Evolutionary conservation across 92 coral and sea anemone genomes (phyloP).

Genomic region (Phenganax subtilis): DNA sequence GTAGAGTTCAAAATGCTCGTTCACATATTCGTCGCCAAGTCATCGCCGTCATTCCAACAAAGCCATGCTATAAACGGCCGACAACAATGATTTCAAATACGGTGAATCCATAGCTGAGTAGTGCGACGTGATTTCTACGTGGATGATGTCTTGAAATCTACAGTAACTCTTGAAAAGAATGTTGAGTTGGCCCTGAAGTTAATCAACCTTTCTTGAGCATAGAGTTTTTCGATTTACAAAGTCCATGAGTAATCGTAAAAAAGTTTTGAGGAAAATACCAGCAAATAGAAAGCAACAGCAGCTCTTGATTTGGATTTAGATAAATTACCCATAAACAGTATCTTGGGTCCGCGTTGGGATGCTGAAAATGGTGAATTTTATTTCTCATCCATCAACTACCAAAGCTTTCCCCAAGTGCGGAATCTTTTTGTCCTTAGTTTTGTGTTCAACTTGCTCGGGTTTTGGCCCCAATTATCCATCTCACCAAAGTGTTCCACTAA

Average conservation of each 20-base stretch:
- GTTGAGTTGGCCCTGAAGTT: slow-evolving; percentile 39
- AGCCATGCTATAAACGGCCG: slow-evolving; percentile 47
- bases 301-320: slow-evolving; percentile 42
- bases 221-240: slow-evolving; percentile 50
- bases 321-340: slow-evolving; percentile 42
- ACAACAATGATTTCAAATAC: slow-evolving; percentile 49
- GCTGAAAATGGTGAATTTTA: slow-evolving; percentile 46
- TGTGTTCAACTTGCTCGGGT: slow-evolving; percentile 39
- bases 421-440: slow-evolving; percentile 46
- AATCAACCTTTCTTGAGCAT: slow-evolving; percentile 25
- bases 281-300: slow-evolving; percentile 38
- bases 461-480: slow-evolving; percentile 37
- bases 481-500: slow-evolving; percentile 30
- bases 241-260: slow-evolving; percentile 47
- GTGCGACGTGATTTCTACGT: slow-evolving; percentile 49
- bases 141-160: slow-evolving; percentile 52
- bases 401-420: slow-evolving; percentile 53
- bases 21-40: slow-evolving; percentile 53
- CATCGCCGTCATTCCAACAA: slow-evolving; percentile 56
- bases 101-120: slow-evolving; percentile 45
- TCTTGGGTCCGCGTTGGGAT: slow-evolving; percentile 50
- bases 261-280: slow-evolving; percentile 37
- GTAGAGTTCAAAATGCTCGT: too few species aligned
- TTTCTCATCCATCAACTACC: slow-evolving; percentile 33
- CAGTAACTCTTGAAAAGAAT: slow-evolving; percentile 20